A percentile compares a stretch with the other conserved stretches of the same genome.
Evolutionary conservation across 92 coral and sea anemone genomes (phyloP).

Genomic region (Porites evermanni): DNA sequence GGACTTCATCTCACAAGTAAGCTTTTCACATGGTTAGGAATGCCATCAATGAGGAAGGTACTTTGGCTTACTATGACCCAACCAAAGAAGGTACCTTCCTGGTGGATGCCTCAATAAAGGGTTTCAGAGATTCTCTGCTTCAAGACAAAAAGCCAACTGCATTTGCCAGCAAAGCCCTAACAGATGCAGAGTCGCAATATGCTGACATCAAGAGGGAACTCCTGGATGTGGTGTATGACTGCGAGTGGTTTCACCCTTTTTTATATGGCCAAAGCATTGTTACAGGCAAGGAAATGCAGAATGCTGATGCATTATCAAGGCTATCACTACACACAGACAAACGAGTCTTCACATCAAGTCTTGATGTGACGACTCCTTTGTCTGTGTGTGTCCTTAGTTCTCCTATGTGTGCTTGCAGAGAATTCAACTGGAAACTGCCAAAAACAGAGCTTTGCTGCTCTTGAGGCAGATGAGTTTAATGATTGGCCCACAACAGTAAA

Average conservation of each 20-base stretch:
- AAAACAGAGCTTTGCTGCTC: slow-evolving; percentile 7
- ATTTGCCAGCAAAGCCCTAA: slow-evolving; percentile 62
- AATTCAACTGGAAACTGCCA: not conserved
- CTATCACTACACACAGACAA: not conserved
- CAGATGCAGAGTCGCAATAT: slow-evolving; percentile 31
- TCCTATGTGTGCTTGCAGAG: not conserved
- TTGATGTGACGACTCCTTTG: not conserved
- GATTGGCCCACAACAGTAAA: slow-evolving; percentile 2
- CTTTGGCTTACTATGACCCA: slow-evolving; percentile 45
- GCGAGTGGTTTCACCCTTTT: slow-evolving; percentile 4
- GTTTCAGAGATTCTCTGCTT: slow-evolving; percentile 37
- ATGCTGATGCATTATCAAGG: not conserved
- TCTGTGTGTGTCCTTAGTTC: not conserved
- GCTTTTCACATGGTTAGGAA: not conserved
- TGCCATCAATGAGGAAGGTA: slow-evolving; percentile 21
- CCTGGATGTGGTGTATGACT: not conserved
- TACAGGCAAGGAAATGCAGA: slow-evolving; percentile 7
- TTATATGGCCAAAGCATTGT: not conserved
- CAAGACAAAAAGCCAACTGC: slow-evolving; percentile 48
- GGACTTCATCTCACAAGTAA: slow-evolving; percentile 38
- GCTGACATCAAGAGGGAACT: slow-evolving; percentile 40
- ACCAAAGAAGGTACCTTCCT: slow-evolving; percentile 33
- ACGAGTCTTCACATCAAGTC: not conserved
- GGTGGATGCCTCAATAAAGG: slow-evolving; percentile 39
- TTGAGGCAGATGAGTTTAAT: not conserved